Conservation (phyloP, 2,113 vertebrate species). For the Chaetura pelagica region DNA sequence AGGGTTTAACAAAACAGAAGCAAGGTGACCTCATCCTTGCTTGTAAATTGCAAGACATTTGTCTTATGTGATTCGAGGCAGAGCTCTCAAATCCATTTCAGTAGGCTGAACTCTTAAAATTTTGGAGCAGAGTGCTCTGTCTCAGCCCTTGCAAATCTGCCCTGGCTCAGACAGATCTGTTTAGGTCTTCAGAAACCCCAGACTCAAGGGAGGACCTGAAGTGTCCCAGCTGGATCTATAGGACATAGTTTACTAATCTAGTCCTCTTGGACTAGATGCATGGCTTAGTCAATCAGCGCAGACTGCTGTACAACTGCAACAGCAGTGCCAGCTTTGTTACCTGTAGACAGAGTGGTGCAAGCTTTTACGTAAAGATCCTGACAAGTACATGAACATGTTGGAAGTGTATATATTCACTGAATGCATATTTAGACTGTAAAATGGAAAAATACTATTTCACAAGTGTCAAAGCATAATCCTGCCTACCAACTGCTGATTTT, state of each 20-base stretch:
- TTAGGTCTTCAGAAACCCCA: not conserved
- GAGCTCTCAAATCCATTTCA: constrained; percentile 18
- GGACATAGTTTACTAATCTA: not conserved
- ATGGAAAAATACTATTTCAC: not conserved
- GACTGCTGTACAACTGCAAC: not conserved
- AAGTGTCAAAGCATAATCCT: not conserved
- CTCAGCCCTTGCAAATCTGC: not conserved
- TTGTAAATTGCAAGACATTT: not conserved
- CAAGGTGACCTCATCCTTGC: constrained; percentile 50
- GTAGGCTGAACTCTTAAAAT: not conserved
- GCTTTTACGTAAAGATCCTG: not conserved
- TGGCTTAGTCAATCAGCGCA: not conserved
- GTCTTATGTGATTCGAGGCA: not conserved
- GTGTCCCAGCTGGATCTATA: not conserved
- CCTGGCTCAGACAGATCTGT: not conserved
- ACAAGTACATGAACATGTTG: not conserved
- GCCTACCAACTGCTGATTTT: not conserved
- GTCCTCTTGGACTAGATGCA: not conserved
- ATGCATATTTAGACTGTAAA: not conserved
- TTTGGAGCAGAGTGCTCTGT: not conserved
- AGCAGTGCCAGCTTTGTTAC: not conserved
- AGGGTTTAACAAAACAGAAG: constrained; percentile 6
- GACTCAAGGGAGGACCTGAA: not conserved
- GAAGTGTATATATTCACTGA: not conserved
- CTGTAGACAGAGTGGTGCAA: not conserved